Conservation (phyloP, 2,888 invertebrate genomes). For the Euphydryas editha region DNA sequence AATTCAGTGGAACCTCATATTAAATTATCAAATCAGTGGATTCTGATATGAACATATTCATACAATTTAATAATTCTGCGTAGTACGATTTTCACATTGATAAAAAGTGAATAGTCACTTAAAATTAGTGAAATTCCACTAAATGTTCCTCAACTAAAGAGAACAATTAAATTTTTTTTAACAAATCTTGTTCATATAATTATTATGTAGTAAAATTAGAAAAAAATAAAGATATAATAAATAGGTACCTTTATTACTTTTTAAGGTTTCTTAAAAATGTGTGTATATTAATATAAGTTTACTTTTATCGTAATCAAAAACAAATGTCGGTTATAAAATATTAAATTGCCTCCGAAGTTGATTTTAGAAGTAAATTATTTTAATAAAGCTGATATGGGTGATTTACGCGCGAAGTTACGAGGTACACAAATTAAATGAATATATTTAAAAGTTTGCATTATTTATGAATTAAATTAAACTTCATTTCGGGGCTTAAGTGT, state of each 20-base stretch:
- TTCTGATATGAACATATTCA: too few species aligned
- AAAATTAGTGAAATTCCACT: too few species aligned
- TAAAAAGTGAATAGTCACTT: too few species aligned
- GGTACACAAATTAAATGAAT: constrained; percentile 41
- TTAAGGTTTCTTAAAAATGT: not conserved
- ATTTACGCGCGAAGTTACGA: constrained; percentile 57
- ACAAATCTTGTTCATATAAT: too few species aligned
- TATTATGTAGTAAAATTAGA: too few species aligned
- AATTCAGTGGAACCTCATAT: too few species aligned
- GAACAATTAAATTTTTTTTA: too few species aligned
- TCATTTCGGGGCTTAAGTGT: not conserved
- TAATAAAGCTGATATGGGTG: constrained; percentile 56
- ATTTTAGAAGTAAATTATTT: constrained; percentile 60
- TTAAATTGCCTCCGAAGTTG: constrained; percentile 51
- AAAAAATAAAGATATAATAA: too few species aligned
- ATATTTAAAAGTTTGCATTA: constrained; percentile 28
- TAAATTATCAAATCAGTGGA: too few species aligned
- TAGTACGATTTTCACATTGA: too few species aligned
- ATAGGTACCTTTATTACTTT: not conserved
- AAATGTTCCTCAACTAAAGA: too few species aligned
- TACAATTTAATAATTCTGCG: too few species aligned
- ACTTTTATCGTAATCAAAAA: constrained; percentile 22
- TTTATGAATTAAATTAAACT: constrained; percentile 24
- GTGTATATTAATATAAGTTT: not conserved
- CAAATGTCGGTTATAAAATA: constrained; percentile 44